Evolutionary conservation across 2,113 vertebrate genomes (phyloP), one percentile per base, ranked within the genome.

Genomic region (Himantopus leucocephalus): DNA sequence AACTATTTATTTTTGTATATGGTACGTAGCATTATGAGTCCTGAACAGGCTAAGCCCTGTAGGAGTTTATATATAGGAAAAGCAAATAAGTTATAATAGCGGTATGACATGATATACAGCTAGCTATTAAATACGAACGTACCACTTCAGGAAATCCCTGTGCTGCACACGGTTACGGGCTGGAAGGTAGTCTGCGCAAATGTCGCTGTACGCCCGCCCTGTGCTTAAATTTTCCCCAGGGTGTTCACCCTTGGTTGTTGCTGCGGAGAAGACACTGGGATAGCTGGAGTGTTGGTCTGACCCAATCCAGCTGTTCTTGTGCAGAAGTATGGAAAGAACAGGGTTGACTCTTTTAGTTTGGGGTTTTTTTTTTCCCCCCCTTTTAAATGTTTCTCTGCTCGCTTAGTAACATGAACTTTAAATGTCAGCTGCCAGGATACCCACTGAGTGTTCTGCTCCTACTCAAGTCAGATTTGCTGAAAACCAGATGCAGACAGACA

Each of bases 361-460:
- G 14, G 19, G 14, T 35, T 29, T 35, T 26, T 14, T 6, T 1
- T 20, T 26, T 17, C 14, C 24, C 9, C 16, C 17, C 23, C 5
- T 53, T 83, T 83, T 55, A 2, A 64, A 1, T 77, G 63, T 91
- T 91, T 63, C 86, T 26, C 72, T 86, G 24, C 59, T 83, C 59
- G 23, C 55, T 91, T 60, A 72, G 53, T 86, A 43, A 70, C n/a
- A 19, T n/a, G 56, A 86, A 83, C 83, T 85, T 88, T 68, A 92
- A 88, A 92, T 79, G 58, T 94, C 91, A 88, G 85, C 81, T 77
- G 62, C 83, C 55, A 47, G 67, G 87, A 37, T 83, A 10, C 55
- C 39, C 39, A 26, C 76, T 29, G 86, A 8, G 71, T 5, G 66
- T 58, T 87, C 82, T 79, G 91, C 82, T 87, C 91, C 72, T 39